These are phyloP conservation scores for Drosophila lowei DNA, from an alignment of 1,140 invertebrate genomes.

Conservation along the genomic window DNA sequence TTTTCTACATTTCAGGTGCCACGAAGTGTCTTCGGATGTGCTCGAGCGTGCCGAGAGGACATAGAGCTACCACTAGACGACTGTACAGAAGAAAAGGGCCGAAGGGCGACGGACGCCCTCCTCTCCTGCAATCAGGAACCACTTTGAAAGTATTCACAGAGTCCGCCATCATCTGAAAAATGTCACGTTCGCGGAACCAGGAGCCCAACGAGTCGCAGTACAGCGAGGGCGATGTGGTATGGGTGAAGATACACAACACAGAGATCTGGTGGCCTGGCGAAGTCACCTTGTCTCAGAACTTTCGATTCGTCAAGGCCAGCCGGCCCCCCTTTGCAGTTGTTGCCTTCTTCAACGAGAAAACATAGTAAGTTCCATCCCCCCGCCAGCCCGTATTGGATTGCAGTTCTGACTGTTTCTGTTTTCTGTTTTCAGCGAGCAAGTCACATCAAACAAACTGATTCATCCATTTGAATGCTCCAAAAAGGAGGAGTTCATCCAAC, in stretches of 20 bases:
- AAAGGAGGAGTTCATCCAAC: constrained; percentile 91
- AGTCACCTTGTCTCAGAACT: constrained; percentile 85
- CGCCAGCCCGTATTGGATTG: not conserved
- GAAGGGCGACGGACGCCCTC: too few relatives aligned
- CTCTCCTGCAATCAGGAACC: too few relatives aligned
- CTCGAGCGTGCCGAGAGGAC: not conserved
- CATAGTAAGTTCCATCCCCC: constrained; percentile 86
- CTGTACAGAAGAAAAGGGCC: not conserved
- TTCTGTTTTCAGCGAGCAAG: constrained; percentile 88
- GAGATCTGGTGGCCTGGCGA: constrained; percentile 91
- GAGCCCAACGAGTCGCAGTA: constrained; percentile 80
- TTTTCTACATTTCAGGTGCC: constrained; percentile 1
- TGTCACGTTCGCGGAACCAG: constrained; percentile 60
- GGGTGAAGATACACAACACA: constrained; percentile 88
- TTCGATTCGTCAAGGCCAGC: constrained; percentile 84
- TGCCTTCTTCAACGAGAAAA: constrained; percentile 92
- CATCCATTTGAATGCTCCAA: constrained; percentile 90
- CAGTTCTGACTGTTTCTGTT: not conserved
- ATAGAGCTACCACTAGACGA: not conserved
- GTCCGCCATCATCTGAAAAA: constrained; percentile 1
- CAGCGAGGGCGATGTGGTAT: constrained; percentile 89
- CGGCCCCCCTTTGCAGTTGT: constrained; percentile 90
- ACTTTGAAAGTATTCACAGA: not conserved
- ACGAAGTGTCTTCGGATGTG: not conserved
- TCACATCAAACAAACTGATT: constrained; percentile 88